phyloP scores from a whole-genome alignment of 1,140 invertebrate species.

The Nilaparvata lugens region DNA sequence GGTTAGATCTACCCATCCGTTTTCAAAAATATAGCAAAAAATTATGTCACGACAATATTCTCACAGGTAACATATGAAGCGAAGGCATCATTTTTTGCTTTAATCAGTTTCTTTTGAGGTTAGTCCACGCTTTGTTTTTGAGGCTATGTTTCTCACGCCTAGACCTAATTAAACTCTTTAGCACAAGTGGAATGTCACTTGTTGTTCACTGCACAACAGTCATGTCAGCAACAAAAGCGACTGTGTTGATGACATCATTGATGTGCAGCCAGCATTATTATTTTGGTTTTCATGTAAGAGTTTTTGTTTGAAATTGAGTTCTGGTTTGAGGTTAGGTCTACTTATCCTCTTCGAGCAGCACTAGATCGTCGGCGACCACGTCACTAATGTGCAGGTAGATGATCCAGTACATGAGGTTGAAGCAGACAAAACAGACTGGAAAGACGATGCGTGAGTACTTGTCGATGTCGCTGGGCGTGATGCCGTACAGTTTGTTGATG shows the following conservation, averaged over 20 bases:
- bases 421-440: slow-evolving; percentile 93
- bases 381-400: slow-evolving; percentile 93
- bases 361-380: slow-evolving; percentile 85
- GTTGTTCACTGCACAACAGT: too few relatives aligned
- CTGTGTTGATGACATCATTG: not conserved
- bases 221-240: too few relatives aligned
- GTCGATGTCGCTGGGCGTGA: slow-evolving; percentile 91
- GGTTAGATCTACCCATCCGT: too few relatives aligned
- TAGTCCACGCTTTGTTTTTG: too few relatives aligned
- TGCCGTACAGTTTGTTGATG: slow-evolving; percentile 52
- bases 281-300: not conserved
- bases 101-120: too few relatives aligned
- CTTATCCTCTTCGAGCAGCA: slow-evolving; percentile 72
- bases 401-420: slow-evolving; percentile 97
- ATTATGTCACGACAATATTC: too few relatives aligned
- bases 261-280: not conserved
- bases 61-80: too few relatives aligned
- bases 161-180: too few relatives aligned
- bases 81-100: too few relatives aligned
- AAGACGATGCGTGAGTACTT: slow-evolving; percentile 94
- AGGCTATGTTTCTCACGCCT: too few relatives aligned
- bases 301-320: not conserved
- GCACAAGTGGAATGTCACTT: too few relatives aligned
- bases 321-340: slow-evolving; percentile 33
- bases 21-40: too few relatives aligned